Evolutionary conservation across 2,797 vertebrate species (phyloP), one percentile per base, ranked within the genome.

Genomic region (Taenioides sp.): DNA sequence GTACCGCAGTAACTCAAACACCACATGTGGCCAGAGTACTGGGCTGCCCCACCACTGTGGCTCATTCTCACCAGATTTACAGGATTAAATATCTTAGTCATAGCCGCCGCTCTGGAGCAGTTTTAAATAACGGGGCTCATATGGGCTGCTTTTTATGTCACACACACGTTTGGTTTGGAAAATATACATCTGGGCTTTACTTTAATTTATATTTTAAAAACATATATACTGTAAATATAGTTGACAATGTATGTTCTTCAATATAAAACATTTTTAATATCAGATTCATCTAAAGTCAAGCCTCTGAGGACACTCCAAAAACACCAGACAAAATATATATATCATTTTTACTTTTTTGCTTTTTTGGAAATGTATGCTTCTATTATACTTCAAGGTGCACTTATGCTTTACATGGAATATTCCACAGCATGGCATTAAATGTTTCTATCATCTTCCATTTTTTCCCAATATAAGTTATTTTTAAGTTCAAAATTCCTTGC

Each of bases 1-100:
- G 57, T 50, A 75, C 78, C 80, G 61, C 81, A 81, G 77, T 34
- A 74, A 25, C 78, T 83, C 75, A 66, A 82, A 82, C 55, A 65
- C 31, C 73, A 47, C 69, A 74, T 80, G 79, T 75, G 77, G 80
- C 75, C 73, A 78, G 63, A 31, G 22, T 43, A 60, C 11, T 34
- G 57, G 71, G 70, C 76, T 40, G 67, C 67, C 76, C 74, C 72
- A 72, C 80, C 78, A 50, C 61, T 43, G 34, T 64, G 76, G n/a
- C 50, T 73, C 74, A 59, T 69, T 75, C 28, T 52, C 69, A 5
- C n/a, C 28, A 76, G 67, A 72, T 77, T 84, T 80, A 77, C 62
- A 57, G 76, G 62, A 78, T 73, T 79, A 52, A 70, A 76, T 71
- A 6, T 25, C 10, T 11, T 65, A 70, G 75, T 67, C 62, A 70